Evolutionary conservation across 2,888 invertebrate genomes (phyloP), one percentile per base, ranked within the genome.

Genomic region (Aelia acuminata): DNA sequence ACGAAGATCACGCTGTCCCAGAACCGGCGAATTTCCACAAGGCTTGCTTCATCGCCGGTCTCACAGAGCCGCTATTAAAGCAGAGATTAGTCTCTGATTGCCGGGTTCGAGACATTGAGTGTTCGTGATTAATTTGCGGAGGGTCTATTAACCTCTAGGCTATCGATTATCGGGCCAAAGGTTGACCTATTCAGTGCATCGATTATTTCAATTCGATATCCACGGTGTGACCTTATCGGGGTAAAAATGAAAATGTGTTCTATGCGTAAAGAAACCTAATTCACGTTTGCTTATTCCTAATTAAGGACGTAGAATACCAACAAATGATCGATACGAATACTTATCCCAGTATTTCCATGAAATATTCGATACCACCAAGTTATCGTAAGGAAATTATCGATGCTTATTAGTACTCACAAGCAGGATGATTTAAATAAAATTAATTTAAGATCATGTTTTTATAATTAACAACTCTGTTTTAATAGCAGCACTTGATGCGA

Each of bases 141-240:
- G 26, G 26, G 57, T 57, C 26, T 57, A 57, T 57, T 57, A 50
- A 50, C 50, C 50, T 50, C n/a, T 22, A 26, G 57, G 4, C n/a
- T 57, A 57, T 57, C 57, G 57, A 57, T 57, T 57, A 57, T 7
- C 3, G 10, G 26, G 57, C 13, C 57, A 57, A 7, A 57, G 57
- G 57, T 57, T 13, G 57, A 57, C 57, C 57, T 57, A 57, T 57
- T 57, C 26, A 57, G 57, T 57, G 26, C 57, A 57, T 57, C 57
- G 57, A 57, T 57, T 57, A 57, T 57, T 57, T 57, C 57, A 57
- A 57, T 57, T 57, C 57, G 57, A 57, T 57, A 57, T 57, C 10
- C 57, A 57, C 57, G 57, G 26, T 57, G 57, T 57, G 57, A 57
- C 57, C 57, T 57, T 57, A 57, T 57, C 57, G 26, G 11, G 1